Conservation (phyloP, 2,113 vertebrate genomes). For the Garra rufa region DNA sequence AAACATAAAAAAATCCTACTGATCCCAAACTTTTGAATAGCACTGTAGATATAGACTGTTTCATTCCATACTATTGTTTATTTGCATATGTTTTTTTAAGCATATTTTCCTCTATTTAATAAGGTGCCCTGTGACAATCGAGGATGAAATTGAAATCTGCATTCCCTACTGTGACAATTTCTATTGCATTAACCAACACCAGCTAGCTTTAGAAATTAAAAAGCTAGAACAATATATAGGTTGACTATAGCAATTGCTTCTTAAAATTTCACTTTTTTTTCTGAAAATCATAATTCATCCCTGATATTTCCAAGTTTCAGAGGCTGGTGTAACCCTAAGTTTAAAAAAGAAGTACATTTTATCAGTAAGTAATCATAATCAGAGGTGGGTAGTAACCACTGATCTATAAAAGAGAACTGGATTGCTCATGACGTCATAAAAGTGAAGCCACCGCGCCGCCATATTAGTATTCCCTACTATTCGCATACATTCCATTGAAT, state of each 20-base stretch:
- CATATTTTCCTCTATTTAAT: background rate
- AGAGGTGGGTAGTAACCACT: too few relatives aligned
- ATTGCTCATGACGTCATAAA: too few relatives aligned
- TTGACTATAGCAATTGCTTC: background rate
- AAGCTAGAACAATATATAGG: background rate
- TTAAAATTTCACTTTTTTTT: background rate
- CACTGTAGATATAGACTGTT: too few relatives aligned
- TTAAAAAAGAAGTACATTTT: background rate
- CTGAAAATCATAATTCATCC: background rate
- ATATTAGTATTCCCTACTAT: too few relatives aligned
- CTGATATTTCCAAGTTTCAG: background rate
- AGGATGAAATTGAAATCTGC: background rate
- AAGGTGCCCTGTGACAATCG: background rate
- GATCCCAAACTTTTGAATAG: too few relatives aligned
- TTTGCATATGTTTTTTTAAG: too few relatives aligned
- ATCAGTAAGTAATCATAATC: background rate
- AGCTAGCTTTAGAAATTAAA: background rate
- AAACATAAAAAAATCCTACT: too few relatives aligned
- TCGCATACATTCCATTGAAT: too few relatives aligned
- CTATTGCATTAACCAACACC: background rate
- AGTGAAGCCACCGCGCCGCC: too few relatives aligned
- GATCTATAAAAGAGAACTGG: too few relatives aligned
- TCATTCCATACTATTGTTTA: too few relatives aligned
- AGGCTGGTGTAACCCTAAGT: background rate
- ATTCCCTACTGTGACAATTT: background rate